Base-by-base conservation (phyloP, 2,113 vertebrate species). In the Tachuris rubrigastra region DNA sequence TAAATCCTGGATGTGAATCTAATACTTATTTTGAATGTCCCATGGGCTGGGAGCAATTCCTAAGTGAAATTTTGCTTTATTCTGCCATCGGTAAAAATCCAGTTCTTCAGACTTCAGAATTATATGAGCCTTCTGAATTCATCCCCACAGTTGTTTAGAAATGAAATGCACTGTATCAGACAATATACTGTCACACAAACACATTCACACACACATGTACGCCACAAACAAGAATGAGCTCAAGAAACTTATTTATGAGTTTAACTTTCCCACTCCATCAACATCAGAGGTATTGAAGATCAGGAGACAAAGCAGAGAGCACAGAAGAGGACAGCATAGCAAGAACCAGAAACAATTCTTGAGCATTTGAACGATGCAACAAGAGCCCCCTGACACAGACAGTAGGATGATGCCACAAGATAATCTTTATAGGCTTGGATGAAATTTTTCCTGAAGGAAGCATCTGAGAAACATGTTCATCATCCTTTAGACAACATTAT, bases 261-360 rank as follows among this genome's bases (percentile, higher is more conserved):
- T 65, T 76, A 85, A 71, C 47, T 53, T 94, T 73, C 68, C 92
- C 55, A 82, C 55, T 97, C 82, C 28, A 30, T 60, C 74, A 68
- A 14, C 33, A 83, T 44, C 21, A 85, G 27, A 78, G 12, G 9
- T 65, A 65, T 11, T 65, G 31, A 76, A 79, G 83, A 71, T 25
- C 55, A 46, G 30, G 12, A 92, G 50, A 60, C 20, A 73, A 80
- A 97, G 88, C 77, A 96, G 88, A 93, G 73, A 96, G 75, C 56
- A 75, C 0, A 3, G 52, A 95, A 96, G 52, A 33, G n/a, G 87
- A 92, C 21, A 76, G 66, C 81, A 93, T 73, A 79, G 24, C 59
- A 97, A 93, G 82, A 95, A 93, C 85, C 71, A 96, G 75, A 95
- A 83, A 24, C 15, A 59, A 55, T 85, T 85, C 59, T 33, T 23